These are phyloP conservation scores for Stenotaenia linearis DNA, from an alignment of 2,888 invertebrate species.

Conservation along the genomic window DNA sequence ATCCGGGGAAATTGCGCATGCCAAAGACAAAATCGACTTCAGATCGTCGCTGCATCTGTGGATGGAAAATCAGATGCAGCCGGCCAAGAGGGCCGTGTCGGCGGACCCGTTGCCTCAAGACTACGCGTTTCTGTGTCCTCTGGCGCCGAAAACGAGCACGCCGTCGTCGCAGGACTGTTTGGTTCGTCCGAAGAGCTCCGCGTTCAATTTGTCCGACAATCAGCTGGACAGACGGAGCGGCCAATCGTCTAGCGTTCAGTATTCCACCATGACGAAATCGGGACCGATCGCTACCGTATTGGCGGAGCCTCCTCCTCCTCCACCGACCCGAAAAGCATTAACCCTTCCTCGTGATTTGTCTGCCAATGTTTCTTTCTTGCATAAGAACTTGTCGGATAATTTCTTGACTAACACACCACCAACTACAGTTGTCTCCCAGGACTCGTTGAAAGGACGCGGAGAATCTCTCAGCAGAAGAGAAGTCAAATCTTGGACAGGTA, in stretches of 20 bases:
- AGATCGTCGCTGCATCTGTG: slow-evolving; percentile 34
- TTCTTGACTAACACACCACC: slow-evolving; percentile 28
- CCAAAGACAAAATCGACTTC: slow-evolving; percentile 34
- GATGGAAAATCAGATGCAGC: not conserved
- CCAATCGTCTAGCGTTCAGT: not conserved
- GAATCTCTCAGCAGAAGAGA: slow-evolving; percentile 24
- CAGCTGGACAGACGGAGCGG: not conserved
- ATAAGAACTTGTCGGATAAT: slow-evolving; percentile 29
- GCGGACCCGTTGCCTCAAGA: slow-evolving; percentile 29
- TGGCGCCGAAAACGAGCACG: not conserved
- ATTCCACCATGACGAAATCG: slow-evolving; percentile 26
- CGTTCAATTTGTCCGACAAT: not conserved
- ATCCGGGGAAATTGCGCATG: not conserved
- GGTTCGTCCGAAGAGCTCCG: not conserved
- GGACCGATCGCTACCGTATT: not conserved
- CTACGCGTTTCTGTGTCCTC: not conserved
- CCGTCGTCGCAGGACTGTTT: not conserved
- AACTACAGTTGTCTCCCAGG: slow-evolving; percentile 26
- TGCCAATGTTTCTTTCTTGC: slow-evolving; percentile 36
- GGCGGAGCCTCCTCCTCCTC: not conserved
- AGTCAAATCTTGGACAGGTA: slow-evolving; percentile 36
- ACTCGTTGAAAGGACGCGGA: not conserved
- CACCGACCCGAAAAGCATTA: slow-evolving; percentile 33
- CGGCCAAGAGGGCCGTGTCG: not conserved
- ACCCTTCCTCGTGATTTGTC: slow-evolving; percentile 36